Percentiles rank a stretch among this genome's conserved stretches.
Conservation (phyloP, 2,113 vertebrate genomes). For the Hippocampus comes region DNA sequence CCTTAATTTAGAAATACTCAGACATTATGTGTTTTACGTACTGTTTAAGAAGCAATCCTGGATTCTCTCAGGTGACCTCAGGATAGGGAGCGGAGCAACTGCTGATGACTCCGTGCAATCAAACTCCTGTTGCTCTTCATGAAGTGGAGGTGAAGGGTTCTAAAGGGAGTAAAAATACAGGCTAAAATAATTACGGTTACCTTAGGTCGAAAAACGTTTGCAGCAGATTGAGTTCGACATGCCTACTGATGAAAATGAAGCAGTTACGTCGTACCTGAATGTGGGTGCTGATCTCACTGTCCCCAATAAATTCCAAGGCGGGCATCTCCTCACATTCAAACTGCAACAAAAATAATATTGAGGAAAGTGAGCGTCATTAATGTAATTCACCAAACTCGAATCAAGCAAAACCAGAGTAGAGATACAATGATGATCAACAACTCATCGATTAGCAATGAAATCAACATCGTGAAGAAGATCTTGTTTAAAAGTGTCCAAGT, state of each 20-base stretch:
- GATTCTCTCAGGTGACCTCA: constrained; percentile 14
- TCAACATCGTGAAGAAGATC: too few species aligned
- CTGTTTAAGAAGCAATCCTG: constrained; percentile 13
- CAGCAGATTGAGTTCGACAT: neutral
- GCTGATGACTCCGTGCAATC: neutral
- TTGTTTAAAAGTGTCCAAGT: too few species aligned
- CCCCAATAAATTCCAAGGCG: constrained; percentile 57
- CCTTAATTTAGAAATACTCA: neutral
- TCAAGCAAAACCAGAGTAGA: too few species aligned
- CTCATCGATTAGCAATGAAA: too few species aligned
- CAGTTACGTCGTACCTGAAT: constrained; percentile 28
- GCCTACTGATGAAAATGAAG: neutral
- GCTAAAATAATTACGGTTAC: neutral
- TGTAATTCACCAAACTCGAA: too few species aligned
- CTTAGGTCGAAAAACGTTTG: neutral
- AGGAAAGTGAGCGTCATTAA: neutral
- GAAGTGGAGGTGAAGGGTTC: neutral
- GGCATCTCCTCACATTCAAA: constrained; percentile 43
- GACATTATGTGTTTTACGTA: constrained; percentile 6
- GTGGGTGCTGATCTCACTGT: constrained; percentile 5
- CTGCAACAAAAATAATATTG: constrained; percentile 8
- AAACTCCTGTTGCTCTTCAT: constrained; percentile 1
- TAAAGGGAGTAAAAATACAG: neutral
- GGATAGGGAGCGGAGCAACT: neutral
- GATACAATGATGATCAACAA: too few species aligned